Evolutionary conservation across 2,888 invertebrate species (phyloP).

Genomic region (Liodrosophila aerea): DNA sequence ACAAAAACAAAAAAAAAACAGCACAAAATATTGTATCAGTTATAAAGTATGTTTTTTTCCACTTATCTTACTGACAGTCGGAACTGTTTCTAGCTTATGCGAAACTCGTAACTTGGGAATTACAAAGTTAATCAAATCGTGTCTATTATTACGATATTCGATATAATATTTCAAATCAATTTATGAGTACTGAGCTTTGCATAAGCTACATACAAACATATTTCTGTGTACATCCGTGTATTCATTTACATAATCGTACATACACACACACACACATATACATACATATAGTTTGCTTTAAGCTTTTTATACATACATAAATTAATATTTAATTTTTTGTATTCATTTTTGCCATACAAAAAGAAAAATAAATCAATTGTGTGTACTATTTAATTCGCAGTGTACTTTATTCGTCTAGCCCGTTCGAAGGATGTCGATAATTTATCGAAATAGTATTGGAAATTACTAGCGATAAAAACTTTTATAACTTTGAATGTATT

Average conservation of each 20-base stretch:
- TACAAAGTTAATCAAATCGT: slow-evolving; percentile 21
- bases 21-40: slow-evolving; percentile 47
- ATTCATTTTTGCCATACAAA: slow-evolving; percentile 76
- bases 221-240: slow-evolving; percentile 32
- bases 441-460: no score
- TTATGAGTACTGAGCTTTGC: slow-evolving; percentile 30
- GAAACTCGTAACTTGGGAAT: slow-evolving; percentile 23
- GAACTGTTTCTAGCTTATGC: slow-evolving; percentile 47
- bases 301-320: slow-evolving; percentile 74
- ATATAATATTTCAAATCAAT: no score
- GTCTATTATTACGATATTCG: slow-evolving; percentile 26
- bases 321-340: slow-evolving; percentile 74
- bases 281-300: slow-evolving; percentile 68
- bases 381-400: slow-evolving; percentile 60
- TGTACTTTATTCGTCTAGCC: slow-evolving; percentile 19
- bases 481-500: no score
- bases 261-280: slow-evolving; percentile 1
- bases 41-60: slow-evolving; percentile 35
- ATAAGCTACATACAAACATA: slow-evolving; percentile 50
- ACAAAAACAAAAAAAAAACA: slow-evolving; percentile 14
- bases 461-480: no score
- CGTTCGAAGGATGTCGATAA: no score
- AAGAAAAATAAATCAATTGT: slow-evolving; percentile 72
- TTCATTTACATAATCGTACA: slow-evolving; percentile 43
- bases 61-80: slow-evolving; percentile 44